A percentile compares a stretch with the other conserved stretches of the same genome.
phyloP scores from a whole-genome alignment of 2,797 vertebrate genomes.

The Platalea minor region DNA sequence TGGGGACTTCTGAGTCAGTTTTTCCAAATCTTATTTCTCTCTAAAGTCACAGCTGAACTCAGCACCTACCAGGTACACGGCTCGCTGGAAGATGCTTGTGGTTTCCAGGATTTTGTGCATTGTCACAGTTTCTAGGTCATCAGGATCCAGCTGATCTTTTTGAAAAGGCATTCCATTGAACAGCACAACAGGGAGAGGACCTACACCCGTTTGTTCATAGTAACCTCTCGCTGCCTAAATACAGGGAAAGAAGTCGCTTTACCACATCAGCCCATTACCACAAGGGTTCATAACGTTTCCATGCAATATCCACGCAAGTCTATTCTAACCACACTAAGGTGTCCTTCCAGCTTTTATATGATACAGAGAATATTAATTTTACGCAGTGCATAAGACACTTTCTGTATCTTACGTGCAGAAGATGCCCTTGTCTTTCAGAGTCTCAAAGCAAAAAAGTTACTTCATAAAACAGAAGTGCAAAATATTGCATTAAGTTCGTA shows the following conservation, averaged over 20 bases:
- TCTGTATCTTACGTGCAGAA: not conserved
- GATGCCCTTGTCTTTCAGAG: not conserved
- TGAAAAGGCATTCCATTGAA: conserved; percentile 96
- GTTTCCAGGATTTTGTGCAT: conserved; percentile 99
- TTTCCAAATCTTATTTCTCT: not conserved
- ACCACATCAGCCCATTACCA: not conserved
- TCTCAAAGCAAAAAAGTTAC: not conserved
- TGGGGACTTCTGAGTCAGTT: not conserved
- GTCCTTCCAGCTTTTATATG: not conserved
- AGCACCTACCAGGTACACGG: conserved; percentile 89
- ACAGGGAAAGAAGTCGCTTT: conserved; percentile 2
- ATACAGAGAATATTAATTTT: not conserved
- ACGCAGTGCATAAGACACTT: not conserved
- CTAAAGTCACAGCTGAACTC: not conserved
- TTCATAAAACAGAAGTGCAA: not conserved
- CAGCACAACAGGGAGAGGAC: conserved; percentile 89
- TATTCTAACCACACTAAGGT: not conserved
- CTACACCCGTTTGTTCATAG: conserved; percentile 91
- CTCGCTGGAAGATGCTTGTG: conserved; percentile 92
- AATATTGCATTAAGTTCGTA: not conserved
- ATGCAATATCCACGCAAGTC: not conserved
- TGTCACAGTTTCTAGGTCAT: conserved; percentile 93
- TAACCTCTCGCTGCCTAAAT: conserved; percentile 87
- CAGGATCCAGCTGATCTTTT: conserved; percentile 91
- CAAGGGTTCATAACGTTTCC: not conserved